These are phyloP conservation scores for Heterocephalus glaber DNA, from an alignment of 2,113 vertebrate species.

Conservation along the genomic window DNA sequence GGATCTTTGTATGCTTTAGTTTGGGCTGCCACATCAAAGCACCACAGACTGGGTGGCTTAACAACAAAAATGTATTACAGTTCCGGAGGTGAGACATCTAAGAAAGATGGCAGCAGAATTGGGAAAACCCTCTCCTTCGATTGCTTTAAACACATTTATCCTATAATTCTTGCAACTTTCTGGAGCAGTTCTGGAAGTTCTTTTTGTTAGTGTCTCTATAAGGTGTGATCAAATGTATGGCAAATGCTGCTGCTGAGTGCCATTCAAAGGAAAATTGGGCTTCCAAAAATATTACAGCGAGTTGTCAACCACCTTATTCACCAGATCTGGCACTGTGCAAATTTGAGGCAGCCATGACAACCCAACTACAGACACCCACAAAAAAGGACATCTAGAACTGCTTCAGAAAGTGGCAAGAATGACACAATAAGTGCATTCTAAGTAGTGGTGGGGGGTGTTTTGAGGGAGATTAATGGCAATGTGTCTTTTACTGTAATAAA, in stretches of 20 bases:
- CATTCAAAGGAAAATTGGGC: not conserved
- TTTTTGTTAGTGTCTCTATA: not conserved
- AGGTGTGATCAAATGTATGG: not conserved
- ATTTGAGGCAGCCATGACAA: not conserved
- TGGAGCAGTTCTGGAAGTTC: not conserved
- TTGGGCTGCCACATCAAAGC: not conserved
- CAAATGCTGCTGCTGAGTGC: not conserved
- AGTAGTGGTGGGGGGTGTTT: not conserved
- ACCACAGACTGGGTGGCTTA: not conserved
- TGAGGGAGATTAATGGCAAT: not conserved
- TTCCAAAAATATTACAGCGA: not conserved
- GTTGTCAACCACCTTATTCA: not conserved
- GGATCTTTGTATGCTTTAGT: too few species aligned
- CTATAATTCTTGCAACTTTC: not conserved
- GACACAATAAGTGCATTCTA: not conserved
- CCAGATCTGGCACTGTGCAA: not conserved
- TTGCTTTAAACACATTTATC: not conserved
- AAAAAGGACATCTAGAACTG: not conserved
- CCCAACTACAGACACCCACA: not conserved
- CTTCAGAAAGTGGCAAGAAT: not conserved
- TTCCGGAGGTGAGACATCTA: not conserved
- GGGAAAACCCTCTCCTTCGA: not conserved
- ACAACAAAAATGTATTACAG: not conserved
- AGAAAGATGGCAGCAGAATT: not conserved
- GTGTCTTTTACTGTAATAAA: not conserved